Conservation (phyloP, 2,888 invertebrate species). For the Drosophila mulleri region DNA sequence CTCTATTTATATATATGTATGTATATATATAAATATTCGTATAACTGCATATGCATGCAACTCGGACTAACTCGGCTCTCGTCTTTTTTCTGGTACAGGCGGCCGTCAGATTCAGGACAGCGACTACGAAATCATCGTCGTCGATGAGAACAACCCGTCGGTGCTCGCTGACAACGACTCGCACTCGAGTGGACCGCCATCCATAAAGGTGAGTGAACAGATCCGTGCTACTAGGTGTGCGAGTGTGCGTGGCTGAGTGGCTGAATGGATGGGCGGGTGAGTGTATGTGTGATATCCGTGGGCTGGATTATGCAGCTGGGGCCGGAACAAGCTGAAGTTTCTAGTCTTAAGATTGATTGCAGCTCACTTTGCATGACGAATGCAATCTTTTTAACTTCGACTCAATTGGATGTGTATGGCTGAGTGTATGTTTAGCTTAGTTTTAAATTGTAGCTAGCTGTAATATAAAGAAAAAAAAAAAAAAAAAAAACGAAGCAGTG, state of each 20-base stretch:
- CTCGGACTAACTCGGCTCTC: constrained; percentile 7
- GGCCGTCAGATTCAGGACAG: constrained; percentile 88
- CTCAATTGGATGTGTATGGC: neutral
- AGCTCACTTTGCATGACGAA: constrained; percentile 52
- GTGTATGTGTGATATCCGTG: neutral
- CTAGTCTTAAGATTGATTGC: constrained; percentile 17
- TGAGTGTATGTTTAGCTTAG: constrained; percentile 2
- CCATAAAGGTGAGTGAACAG: constrained; percentile 90
- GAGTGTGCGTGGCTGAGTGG: neutral
- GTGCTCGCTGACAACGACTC: constrained; percentile 92
- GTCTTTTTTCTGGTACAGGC: constrained; percentile 64
- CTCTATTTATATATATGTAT: constrained; percentile 1
- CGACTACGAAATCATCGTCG: constrained; percentile 95
- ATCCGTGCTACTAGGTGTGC: neutral
- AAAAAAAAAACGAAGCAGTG: neutral
- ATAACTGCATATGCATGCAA: neutral
- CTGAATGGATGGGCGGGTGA: no score
- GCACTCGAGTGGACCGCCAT: constrained; percentile 90
- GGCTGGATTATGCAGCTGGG: neutral
- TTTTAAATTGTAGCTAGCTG: neutral
- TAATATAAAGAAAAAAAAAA: neutral
- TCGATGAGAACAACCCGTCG: constrained; percentile 94
- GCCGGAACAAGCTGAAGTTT: constrained; percentile 1
- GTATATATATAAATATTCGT: neutral
- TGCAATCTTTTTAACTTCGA: neutral